Percentiles rank a stretch among this genome's conserved stretches.
Evolutionary conservation across 30 jellyfish, hydroid and myxozoan genomes (phyloP).

Genomic region (Mastigias papua): DNA sequence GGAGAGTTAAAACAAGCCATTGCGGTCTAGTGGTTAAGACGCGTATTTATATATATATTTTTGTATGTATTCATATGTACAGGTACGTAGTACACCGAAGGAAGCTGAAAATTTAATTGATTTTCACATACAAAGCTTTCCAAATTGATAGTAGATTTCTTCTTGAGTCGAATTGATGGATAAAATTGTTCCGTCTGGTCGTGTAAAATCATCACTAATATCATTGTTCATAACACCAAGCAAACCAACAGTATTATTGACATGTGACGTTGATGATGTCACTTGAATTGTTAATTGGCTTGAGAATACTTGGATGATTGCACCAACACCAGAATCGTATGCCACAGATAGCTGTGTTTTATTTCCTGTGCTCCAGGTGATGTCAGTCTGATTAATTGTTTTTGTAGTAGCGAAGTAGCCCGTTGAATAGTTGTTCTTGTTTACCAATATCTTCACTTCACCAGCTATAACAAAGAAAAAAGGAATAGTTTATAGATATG

Average conservation of each 20-base stretch:
- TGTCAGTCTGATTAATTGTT: conserved; percentile 62
- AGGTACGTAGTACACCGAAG: neutral
- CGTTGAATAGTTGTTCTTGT: conserved; percentile 32
- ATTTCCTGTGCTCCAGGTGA: conserved; percentile 38
- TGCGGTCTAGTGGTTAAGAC: too few species aligned
- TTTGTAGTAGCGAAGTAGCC: conserved; percentile 40
- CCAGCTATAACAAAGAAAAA: conserved; percentile 61
- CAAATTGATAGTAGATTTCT: conserved; percentile 65
- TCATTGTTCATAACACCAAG: conserved; percentile 65
- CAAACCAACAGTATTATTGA: conserved; percentile 61
- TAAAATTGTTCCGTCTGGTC: conserved; percentile 66
- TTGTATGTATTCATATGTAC: neutral
- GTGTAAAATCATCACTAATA: conserved; percentile 59
- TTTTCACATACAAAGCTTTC: conserved; percentile 74
- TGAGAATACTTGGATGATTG: conserved; percentile 33
- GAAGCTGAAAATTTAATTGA: too few species aligned
- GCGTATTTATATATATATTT: too few species aligned
- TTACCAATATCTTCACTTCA: conserved; percentile 32
- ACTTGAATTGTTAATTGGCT: conserved; percentile 44
- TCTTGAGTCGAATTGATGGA: conserved; percentile 74
- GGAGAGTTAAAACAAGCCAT: too few species aligned
- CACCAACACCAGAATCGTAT: conserved; percentile 70
- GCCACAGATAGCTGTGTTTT: conserved; percentile 32
- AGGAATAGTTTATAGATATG: too few species aligned
- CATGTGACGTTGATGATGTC: conserved; percentile 4